Percentiles rank a stretch among this genome's conserved stretches.
phyloP scores from a whole-genome alignment of 2,113 vertebrate genomes.

The Gymnarchus niloticus region DNA sequence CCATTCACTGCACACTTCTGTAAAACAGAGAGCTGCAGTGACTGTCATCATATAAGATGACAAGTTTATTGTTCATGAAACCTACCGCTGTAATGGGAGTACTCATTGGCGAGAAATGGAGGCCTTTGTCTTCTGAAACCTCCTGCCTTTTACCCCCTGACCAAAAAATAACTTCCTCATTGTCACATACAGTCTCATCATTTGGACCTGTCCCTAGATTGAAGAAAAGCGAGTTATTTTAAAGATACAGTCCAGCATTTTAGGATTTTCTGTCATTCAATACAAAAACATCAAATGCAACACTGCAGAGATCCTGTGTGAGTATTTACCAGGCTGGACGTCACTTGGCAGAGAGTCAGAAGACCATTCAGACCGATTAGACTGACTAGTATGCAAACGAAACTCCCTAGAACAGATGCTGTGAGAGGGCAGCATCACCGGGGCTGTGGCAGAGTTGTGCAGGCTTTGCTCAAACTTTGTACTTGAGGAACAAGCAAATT shows the following conservation, averaged over 20 bases:
- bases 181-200: background rate
- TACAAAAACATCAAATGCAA: background rate
- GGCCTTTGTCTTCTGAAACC: background rate
- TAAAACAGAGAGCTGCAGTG: background rate
- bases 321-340: background rate
- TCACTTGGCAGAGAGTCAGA: background rate
- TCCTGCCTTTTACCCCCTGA: background rate
- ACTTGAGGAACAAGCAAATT: conserved; percentile 67
- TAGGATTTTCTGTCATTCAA: background rate
- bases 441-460: conserved; percentile 1
- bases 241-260: background rate
- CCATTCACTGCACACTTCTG: background rate
- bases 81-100: background rate
- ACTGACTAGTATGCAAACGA: conserved; percentile 20
- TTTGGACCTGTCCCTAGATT: background rate
- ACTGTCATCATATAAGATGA: background rate
- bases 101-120: background rate
- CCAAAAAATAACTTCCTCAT: background rate
- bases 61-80: background rate
- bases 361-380: background rate
- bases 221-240: background rate
- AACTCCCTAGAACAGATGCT: conserved; percentile 34
- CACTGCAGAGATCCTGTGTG: background rate
- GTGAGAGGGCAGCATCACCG: conserved; percentile 41
- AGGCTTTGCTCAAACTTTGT: background rate